Percentiles rank a stretch among this genome's conserved stretches.
These are phyloP conservation scores for Drosophila subobscura DNA, from an alignment of 1,140 invertebrate genomes.

Conservation along the genomic window DNA sequence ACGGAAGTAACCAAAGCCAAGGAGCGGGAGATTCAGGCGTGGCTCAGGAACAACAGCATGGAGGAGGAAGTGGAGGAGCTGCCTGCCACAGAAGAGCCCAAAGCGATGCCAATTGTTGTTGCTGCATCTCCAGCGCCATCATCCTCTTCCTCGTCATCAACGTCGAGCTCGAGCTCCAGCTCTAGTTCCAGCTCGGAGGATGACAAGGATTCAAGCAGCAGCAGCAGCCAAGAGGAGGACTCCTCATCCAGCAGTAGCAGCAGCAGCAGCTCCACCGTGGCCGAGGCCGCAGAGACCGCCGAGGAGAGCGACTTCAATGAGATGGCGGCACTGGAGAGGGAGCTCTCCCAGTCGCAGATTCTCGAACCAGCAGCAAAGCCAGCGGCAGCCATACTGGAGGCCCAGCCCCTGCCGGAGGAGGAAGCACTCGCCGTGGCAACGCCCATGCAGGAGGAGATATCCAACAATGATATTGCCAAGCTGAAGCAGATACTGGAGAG, in stretches of 20 bases:
- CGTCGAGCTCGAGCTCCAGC: conserved; percentile 47
- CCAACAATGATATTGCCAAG: conserved; percentile 73
- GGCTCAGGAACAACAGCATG: conserved; percentile 52
- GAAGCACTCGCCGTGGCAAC: not conserved
- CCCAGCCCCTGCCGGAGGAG: not conserved
- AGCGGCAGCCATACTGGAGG: not conserved
- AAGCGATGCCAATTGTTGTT: not conserved
- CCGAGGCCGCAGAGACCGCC: not conserved
- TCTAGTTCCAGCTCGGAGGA: conserved; percentile 44
- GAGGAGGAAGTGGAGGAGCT: conserved; percentile 3
- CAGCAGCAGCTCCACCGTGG: conserved; percentile 7
- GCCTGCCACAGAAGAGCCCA: not conserved
- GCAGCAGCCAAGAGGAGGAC: conserved; percentile 32
- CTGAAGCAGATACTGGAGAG: conserved; percentile 71
- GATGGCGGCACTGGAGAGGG: conserved; percentile 68
- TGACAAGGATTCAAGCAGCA: conserved; percentile 24
- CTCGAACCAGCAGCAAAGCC: conserved; percentile 1
- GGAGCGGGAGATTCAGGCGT: conserved; percentile 56
- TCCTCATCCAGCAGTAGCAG: conserved; percentile 36
- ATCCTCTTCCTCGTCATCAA: conserved; percentile 45
- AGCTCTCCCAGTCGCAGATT: conserved; percentile 60
- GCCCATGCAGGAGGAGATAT: conserved; percentile 8
- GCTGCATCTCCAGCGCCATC: not conserved
- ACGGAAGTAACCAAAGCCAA: conserved; percentile 30
- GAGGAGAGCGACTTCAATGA: conserved; percentile 72